Evolutionary conservation across 1,140 invertebrate genomes (phyloP), one percentile per base, ranked within the genome.

Genomic region (Tetramorium simillimum): DNA sequence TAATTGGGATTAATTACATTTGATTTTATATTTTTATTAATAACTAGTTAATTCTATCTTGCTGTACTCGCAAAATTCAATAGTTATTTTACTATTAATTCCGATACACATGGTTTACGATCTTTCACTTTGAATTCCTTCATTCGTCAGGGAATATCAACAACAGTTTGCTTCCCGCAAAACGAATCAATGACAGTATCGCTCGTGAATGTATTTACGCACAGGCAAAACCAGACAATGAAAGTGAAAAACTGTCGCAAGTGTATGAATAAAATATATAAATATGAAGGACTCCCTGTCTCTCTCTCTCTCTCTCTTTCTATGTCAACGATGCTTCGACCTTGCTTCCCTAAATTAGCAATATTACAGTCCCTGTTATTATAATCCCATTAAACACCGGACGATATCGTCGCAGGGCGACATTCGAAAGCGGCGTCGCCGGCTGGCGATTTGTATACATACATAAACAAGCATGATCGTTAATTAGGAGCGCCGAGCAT

Each of bases 401-500:
- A 24, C 12, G 18, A 65, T 80, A 63, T 65, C 3, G 10, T 6
- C 12, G 24, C 21, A 5, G 37, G 46, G 16, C 12, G 46, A 73
- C 14, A 46, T 21, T 46, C 18, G 21, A 6, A 56, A 72, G 21
- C 49, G 62, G 37, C 33, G 33, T 76, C 6, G n/a, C 28, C 14
- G 33, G 21, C 63, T 2, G 24, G 16, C 18, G 21, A 60, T 46
- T 82, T 72, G 37, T 72, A 51, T 72, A 72, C 16, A 72, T 33
- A 80, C 24, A 58, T 46, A 58, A 82, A 43, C 9, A 14, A 4
- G 4, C 33, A 33, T 33, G 18, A 43, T 72, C 65, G 24, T 82
- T 82, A 82, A 82, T 82, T 82, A 82, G 40, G 37, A 72, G 28
- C 24, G 33, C 2, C 60, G 18, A n/a, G 51, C 1, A 18, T 2